A percentile compares a stretch with the other conserved stretches of the same genome.
These are phyloP conservation scores for Adelphocoris suturalis DNA, from an alignment of 2,888 invertebrate genomes.

Conservation along the genomic window DNA sequence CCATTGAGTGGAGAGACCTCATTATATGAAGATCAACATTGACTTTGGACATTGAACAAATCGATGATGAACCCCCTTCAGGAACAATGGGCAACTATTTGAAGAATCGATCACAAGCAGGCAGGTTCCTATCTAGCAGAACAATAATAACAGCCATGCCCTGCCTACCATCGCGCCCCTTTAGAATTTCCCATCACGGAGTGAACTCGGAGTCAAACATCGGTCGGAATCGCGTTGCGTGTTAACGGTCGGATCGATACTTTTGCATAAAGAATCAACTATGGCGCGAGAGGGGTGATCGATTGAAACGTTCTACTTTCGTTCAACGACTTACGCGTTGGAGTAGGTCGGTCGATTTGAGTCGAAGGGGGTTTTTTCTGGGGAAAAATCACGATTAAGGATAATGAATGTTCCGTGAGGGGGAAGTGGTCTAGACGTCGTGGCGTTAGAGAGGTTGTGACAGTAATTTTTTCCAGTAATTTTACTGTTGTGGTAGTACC, in stretches of 20 bases:
- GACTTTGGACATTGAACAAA: neutral
- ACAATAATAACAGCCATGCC: neutral
- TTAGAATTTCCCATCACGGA: neutral
- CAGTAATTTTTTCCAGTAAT: too few relatives aligned
- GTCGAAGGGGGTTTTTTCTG: neutral
- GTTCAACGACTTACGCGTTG: slow-evolving; percentile 10
- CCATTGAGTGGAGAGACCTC: neutral
- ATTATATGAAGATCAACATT: neutral
- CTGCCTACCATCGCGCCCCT: neutral
- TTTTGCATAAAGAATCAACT: slow-evolving; percentile 13
- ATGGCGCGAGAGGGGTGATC: neutral
- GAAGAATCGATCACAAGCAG: neutral
- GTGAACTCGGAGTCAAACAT: neutral
- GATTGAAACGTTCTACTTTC: slow-evolving; percentile 27
- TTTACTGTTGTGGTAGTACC: too few relatives aligned
- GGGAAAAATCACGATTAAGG: neutral
- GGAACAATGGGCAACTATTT: neutral
- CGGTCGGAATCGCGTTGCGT: slow-evolving; percentile 32
- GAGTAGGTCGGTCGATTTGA: slow-evolving; percentile 16
- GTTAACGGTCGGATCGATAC: slow-evolving; percentile 16
- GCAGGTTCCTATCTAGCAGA: neutral
- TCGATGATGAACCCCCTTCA: neutral
- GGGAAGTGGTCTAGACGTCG: neutral
- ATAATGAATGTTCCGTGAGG: neutral
- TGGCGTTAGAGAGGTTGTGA: too few relatives aligned